Percentiles rank a stretch among this genome's conserved stretches.
Conservation (phyloP, 2,888 invertebrate genomes). For the Physocephala rufipes region DNA sequence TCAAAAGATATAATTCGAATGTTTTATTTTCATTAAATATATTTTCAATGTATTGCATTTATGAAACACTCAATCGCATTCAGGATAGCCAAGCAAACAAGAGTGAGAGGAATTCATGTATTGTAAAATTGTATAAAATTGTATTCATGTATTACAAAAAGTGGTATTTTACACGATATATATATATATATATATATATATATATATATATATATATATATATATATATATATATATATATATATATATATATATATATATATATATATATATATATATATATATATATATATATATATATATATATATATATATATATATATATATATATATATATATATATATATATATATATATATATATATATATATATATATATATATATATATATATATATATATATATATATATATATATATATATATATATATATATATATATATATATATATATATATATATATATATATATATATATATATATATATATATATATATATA, state of each 20-base stretch:
- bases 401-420: too few species aligned
- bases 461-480: too few species aligned
- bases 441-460: too few species aligned
- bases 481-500: too few species aligned
- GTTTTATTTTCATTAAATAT: constrained; percentile 21
- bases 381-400: too few species aligned
- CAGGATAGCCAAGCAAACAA: not conserved
- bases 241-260: constrained; percentile 1
- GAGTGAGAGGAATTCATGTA: too few species aligned
- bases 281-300: not conserved
- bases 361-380: too few species aligned
- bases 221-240: constrained; percentile 1
- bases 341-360: too few species aligned
- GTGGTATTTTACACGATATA: too few species aligned
- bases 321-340: not conserved
- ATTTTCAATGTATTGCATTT: constrained; percentile 5
- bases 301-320: not conserved
- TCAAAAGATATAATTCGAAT: constrained; percentile 53
- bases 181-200: constrained; percentile 1
- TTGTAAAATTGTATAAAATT: not conserved
- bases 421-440: too few species aligned
- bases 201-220: constrained; percentile 1
- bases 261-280: constrained; percentile 1
- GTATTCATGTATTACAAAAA: not conserved
- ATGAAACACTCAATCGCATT: not conserved